phyloP scores from a whole-genome alignment of 2,797 vertebrate genomes.

The Chiroxiphia lanceolata region DNA sequence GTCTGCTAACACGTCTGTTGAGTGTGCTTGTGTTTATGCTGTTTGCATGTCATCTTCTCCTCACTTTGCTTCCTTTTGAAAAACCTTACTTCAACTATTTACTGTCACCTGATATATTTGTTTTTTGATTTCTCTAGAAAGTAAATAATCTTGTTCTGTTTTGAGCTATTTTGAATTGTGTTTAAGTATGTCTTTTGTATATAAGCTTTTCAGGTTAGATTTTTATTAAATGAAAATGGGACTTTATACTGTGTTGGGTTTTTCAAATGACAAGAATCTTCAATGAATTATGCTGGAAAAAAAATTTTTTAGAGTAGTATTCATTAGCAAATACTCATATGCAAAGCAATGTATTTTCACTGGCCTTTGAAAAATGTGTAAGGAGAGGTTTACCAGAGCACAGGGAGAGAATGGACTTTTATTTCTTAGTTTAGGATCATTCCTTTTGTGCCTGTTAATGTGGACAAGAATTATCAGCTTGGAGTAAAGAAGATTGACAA shows the following conservation, averaged over 20 bases:
- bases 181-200: neutral
- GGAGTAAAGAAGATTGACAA: fast-evolving
- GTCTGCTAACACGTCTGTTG: fast-evolving
- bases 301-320: neutral
- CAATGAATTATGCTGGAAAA: neutral
- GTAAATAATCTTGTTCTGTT: neutral
- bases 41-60: neutral
- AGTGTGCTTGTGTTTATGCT: neutral
- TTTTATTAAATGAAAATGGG: neutral
- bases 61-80: neutral
- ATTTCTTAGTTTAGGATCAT: neutral
- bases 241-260: neutral
- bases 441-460: neutral
- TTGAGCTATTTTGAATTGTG: neutral
- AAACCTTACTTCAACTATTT: neutral
- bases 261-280: neutral
- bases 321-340: fast-evolving
- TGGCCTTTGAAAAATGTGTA: neutral
- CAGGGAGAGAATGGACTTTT: neutral
- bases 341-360: neutral
- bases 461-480: neutral
- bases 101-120: neutral
- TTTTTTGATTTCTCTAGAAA: neutral
- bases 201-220: neutral
- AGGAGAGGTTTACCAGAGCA: neutral